Base-by-base conservation (phyloP, 2,888 invertebrate species). In the Phortica okadai region DNA sequence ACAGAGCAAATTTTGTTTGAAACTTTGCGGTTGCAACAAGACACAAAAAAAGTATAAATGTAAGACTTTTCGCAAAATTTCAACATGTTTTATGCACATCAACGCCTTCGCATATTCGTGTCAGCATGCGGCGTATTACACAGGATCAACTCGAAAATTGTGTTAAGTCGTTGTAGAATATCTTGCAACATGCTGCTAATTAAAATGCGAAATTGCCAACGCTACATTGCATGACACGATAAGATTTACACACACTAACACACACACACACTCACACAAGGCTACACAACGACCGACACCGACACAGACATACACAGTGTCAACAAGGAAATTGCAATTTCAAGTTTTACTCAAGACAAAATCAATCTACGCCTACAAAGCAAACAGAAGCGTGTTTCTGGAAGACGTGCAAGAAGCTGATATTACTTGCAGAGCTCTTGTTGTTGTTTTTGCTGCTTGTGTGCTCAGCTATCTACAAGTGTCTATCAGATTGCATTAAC, bases 181-280 rank as follows among this genome's bases (percentile, higher is more conserved):
- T 25, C 33, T 62, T 16, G 59, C 16, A 59, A 62, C 62, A 62
- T 56, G 58, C 73, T 76, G 79, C 86, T 88, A 86, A 86, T 86
- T 86, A 86, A 77, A 84, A 85, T 88, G 82, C 85, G 88, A 88
- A 80, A 76, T 82, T 77, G 81, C 72, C 83, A 82, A 25, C 62
- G 62, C 62, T 25, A 62, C 62, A 62, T 62, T 62, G 62, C 62
- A 62, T 21, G 25, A 62, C 62, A 62, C 16, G 62, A 62, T 62
- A 74, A 83, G 82, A 77, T 82, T 83, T 76, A 72, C 75, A 77
- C 79, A 79, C 76, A 77, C 69, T 76, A 56, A 54, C 64, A 25
- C 78, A 16, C 69, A 64, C 69, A 59, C 50, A 8, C 16, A 25
- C 58, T n/a, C 73, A 77, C n/a, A 59, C 16, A 21, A 21, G 21